A percentile compares a stretch with the other conserved stretches of the same genome.
phyloP scores from a whole-genome alignment of 2,888 invertebrate species.

The Drosophila falleni region DNA sequence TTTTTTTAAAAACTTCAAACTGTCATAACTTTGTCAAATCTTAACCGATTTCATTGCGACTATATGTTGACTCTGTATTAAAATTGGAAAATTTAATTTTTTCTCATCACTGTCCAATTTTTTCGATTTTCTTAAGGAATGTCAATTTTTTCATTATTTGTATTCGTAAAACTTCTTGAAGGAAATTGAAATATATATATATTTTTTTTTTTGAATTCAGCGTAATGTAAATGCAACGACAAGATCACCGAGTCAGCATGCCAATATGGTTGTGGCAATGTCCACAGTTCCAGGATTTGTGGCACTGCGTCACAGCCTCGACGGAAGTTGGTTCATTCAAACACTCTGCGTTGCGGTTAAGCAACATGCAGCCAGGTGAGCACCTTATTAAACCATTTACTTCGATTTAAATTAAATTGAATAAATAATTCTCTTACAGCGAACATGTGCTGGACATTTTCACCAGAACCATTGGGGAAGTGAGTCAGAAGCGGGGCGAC shows the following conservation, averaged over 20 bases:
- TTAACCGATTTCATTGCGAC: too few relatives aligned
- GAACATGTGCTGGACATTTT: constrained; percentile 82
- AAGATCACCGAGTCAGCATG: constrained; percentile 44
- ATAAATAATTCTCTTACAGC: constrained; percentile 60
- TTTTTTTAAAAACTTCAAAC: too few relatives aligned
- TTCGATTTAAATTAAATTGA: too few relatives aligned
- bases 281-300: constrained; percentile 83
- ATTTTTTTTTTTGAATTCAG: constrained; percentile 30
- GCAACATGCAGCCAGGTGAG: constrained; percentile 70
- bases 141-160: too few relatives aligned
- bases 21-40: too few relatives aligned
- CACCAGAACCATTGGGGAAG: constrained; percentile 67
- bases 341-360: constrained; percentile 78
- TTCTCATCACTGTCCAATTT: too few relatives aligned
- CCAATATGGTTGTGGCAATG: constrained; percentile 82
- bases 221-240: constrained; percentile 42
- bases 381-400: too few relatives aligned
- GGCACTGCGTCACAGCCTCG: constrained; percentile 78
- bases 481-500: constrained; percentile 70
- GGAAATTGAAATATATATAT: background rate
- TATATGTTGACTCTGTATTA: too few relatives aligned
- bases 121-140: too few relatives aligned
- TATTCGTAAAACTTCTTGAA: too few relatives aligned
- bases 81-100: too few relatives aligned
- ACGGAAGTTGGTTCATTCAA: constrained; percentile 85